These are phyloP conservation scores for Caenorhabditis sp. DNA, from an alignment of 2,888 invertebrate species.

Conservation along the genomic window DNA sequence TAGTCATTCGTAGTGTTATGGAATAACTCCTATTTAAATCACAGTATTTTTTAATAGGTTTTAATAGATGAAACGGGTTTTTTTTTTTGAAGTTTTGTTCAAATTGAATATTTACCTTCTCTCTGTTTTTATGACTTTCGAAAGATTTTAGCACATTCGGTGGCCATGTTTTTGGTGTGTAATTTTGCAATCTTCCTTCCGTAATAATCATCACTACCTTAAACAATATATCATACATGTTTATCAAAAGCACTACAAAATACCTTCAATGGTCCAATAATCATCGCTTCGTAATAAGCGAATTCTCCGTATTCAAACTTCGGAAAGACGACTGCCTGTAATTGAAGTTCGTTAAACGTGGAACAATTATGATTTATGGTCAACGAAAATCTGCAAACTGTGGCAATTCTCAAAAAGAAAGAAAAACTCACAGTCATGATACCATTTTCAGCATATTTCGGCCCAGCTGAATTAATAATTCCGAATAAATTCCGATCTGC, in stretches of 20 bases:
- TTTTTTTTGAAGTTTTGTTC: too few relatives aligned
- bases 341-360: too few relatives aligned
- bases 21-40: too few relatives aligned
- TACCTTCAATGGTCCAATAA: conserved; percentile 18
- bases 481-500: not conserved
- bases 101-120: too few relatives aligned
- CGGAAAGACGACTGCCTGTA: conserved; percentile 10
- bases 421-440: conserved; percentile 13
- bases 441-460: conserved; percentile 10
- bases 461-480: conserved; percentile 5
- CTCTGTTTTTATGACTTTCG: too few relatives aligned
- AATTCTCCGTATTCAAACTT: not conserved
- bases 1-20: too few relatives aligned
- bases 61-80: too few relatives aligned
- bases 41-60: too few relatives aligned
- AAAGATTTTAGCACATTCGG: not conserved
- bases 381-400: too few relatives aligned
- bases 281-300: conserved; percentile 17
- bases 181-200: conserved; percentile 23
- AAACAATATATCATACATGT: not conserved
- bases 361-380: too few relatives aligned
- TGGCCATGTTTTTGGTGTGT: conserved; percentile 19
- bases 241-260: not conserved
- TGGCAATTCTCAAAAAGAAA: too few relatives aligned
- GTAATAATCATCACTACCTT: conserved; percentile 23